Conservation (phyloP, 2,113 vertebrate species). For the Pica pica region DNA sequence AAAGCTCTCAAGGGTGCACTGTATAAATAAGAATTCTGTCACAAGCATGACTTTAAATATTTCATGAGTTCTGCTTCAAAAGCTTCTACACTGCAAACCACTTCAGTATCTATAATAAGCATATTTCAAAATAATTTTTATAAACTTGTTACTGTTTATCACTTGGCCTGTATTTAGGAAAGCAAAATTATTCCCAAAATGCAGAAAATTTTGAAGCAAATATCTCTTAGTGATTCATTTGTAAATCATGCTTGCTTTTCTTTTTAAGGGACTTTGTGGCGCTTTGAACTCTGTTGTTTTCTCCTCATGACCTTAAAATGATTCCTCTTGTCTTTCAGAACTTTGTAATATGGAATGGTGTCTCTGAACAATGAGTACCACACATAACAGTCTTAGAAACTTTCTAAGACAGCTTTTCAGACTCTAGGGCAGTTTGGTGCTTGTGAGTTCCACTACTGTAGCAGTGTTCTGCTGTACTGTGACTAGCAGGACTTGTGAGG, state of each 20-base stretch:
- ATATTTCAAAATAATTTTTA: background rate
- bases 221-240: background rate
- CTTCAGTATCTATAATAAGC: background rate
- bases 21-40: background rate
- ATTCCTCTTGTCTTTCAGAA: background rate
- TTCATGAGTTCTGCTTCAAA: background rate
- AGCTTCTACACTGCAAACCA: background rate
- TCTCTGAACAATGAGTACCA: background rate
- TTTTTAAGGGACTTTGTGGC: background rate
- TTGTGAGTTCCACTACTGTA: background rate
- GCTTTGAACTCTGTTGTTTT: background rate
- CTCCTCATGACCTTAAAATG: background rate
- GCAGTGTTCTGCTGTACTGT: background rate
- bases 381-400: background rate
- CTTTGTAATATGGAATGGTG: background rate
- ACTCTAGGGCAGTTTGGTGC: background rate
- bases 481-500: background rate
- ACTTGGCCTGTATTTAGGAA: background rate
- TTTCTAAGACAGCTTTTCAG: background rate
- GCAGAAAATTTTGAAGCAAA: background rate
- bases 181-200: background rate
- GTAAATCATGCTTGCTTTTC: background rate
- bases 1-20: background rate
- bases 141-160: background rate
- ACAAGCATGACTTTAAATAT: background rate